A percentile compares a stretch with the other conserved stretches of the same genome.
These are phyloP conservation scores for Rhizomys pruinosus DNA, from an alignment of 2,113 vertebrate genomes.

Conservation along the genomic window DNA sequence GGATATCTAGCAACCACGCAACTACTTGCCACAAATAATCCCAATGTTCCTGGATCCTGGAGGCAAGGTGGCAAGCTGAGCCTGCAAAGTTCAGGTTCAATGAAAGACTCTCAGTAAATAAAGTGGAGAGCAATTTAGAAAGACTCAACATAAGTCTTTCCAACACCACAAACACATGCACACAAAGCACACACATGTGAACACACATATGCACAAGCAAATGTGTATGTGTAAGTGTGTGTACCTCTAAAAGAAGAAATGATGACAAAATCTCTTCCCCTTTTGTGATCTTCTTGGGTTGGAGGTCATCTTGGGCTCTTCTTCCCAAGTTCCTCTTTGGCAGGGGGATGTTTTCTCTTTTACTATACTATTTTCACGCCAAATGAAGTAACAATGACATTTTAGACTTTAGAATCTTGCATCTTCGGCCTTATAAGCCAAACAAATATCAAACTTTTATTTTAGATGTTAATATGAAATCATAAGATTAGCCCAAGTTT, in stretches of 20 bases:
- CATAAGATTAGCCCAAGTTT: neutral
- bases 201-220: neutral
- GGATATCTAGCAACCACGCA: neutral
- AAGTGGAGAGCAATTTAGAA: neutral
- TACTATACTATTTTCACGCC: constrained; percentile 4
- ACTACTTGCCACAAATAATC: no score
- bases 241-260: neutral
- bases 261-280: neutral
- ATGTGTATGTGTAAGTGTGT: neutral
- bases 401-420: constrained; percentile 11
- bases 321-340: constrained; percentile 16
- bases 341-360: neutral
- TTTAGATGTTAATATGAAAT: constrained; percentile 34
- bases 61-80: neutral
- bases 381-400: constrained; percentile 20
- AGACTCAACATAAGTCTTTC: neutral
- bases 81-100: neutral
- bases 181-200: neutral
- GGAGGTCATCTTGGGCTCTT: neutral
- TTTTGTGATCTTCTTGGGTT: neutral
- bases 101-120: no score
- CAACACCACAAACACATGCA: neutral
- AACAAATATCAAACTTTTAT: constrained; percentile 6
- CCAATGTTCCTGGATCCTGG: neutral
- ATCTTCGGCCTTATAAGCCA: neutral